Percentiles rank a stretch among this genome's conserved stretches.
These are phyloP conservation scores for Drosophila kikkawai DNA, from an alignment of 1,140 invertebrate genomes.

Conservation along the genomic window DNA sequence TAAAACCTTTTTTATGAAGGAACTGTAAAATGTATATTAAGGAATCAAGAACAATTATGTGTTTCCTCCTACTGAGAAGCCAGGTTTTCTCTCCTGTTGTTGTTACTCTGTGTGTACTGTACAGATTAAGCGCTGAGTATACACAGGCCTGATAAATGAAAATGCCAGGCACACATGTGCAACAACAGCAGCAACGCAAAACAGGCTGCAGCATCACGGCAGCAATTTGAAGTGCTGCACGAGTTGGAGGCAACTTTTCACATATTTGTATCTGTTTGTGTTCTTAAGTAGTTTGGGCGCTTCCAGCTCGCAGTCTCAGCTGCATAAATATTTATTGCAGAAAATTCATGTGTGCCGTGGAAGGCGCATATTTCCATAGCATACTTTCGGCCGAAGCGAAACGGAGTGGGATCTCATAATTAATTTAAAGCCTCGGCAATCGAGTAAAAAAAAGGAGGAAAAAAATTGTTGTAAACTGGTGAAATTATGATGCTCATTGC, in stretches of 20 bases:
- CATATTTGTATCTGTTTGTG: constrained; percentile 82
- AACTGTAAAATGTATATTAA: background rate
- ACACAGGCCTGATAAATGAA: constrained; percentile 74
- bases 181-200: constrained; percentile 10
- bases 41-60: background rate
- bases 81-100: constrained; percentile 18
- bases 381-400: constrained; percentile 23
- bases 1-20: background rate
- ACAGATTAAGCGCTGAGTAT: constrained; percentile 59
- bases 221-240: constrained; percentile 56
- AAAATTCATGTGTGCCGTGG: constrained; percentile 50
- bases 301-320: constrained; percentile 54
- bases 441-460: background rate
- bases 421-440: constrained; percentile 48
- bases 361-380: constrained; percentile 38
- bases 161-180: constrained; percentile 60
- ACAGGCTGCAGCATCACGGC: constrained; percentile 6
- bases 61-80: constrained; percentile 20
- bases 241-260: constrained; percentile 71
- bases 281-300: constrained; percentile 74
- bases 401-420: constrained; percentile 25
- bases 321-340: constrained; percentile 82
- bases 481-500: constrained; percentile 51
- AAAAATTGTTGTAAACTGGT: constrained; percentile 45
- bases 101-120: constrained; percentile 52